These are phyloP conservation scores for Gouania willdenowi DNA, from an alignment of 2,797 vertebrate genomes.

Conservation along the genomic window DNA sequence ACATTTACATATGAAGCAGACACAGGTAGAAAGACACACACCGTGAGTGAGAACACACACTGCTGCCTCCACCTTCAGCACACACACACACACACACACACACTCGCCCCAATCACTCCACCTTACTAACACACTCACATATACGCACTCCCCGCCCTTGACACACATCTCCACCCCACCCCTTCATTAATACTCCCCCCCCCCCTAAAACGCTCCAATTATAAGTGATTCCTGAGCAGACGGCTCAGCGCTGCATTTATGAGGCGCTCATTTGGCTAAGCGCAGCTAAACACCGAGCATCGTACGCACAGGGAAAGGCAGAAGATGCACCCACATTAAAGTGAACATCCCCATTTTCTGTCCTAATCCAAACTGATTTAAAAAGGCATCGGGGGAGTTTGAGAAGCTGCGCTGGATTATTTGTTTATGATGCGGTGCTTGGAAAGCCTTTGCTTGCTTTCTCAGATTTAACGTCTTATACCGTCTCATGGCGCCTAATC, in stretches of 20 bases:
- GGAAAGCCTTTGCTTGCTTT: constrained; percentile 54
- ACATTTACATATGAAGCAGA: constrained; percentile 67
- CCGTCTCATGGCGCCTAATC: constrained; percentile 66
- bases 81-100: constrained; percentile 37
- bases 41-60: too few relatives aligned
- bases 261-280: constrained; percentile 80
- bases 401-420: constrained; percentile 68
- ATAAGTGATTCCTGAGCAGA: constrained; percentile 60
- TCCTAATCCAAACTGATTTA: constrained; percentile 79
- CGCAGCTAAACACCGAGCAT: constrained; percentile 68
- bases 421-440: constrained; percentile 69
- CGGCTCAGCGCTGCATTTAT: constrained; percentile 73
- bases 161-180: constrained; percentile 52
- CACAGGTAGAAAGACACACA: constrained; percentile 18
- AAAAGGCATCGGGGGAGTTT: constrained; percentile 60
- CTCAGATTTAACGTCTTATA: constrained; percentile 71
- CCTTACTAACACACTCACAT: background rate
- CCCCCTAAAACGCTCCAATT: constrained; percentile 74
- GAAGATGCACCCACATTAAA: constrained; percentile 66
- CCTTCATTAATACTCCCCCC: constrained; percentile 74
- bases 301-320: constrained; percentile 9
- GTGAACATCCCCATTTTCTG: constrained; percentile 71
- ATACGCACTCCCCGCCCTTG: constrained; percentile 28
- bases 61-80: constrained; percentile 41
- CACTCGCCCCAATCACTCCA: constrained; percentile 18